Evolutionary conservation across 2,888 invertebrate genomes (phyloP).

Genomic region (Nomada ruficornis): DNA sequence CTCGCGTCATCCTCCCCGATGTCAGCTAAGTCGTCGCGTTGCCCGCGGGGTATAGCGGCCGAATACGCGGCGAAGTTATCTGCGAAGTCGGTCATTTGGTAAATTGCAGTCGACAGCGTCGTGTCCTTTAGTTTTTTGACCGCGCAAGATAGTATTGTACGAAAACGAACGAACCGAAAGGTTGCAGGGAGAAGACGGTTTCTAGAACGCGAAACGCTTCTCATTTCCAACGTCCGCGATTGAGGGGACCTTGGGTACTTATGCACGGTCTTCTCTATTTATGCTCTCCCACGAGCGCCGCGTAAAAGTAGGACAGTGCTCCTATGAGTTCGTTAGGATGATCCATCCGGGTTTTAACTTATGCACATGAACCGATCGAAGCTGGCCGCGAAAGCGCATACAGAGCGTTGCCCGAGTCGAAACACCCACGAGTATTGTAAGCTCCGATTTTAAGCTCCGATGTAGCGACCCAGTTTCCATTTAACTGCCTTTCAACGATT

Average conservation of each 20-base stretch:
- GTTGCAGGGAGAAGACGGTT: not conserved
- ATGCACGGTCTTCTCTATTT: slow-evolving; percentile 14
- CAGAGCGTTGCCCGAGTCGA: not conserved
- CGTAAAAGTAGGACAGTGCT: slow-evolving; percentile 32
- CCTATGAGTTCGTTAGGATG: slow-evolving; percentile 27
- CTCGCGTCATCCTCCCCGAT: slow-evolving; percentile 1
- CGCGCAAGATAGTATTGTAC: no score
- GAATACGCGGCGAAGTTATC: not conserved
- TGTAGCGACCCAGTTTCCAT: slow-evolving; percentile 20
- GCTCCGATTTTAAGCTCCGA: slow-evolving; percentile 20
- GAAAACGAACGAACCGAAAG: not conserved
- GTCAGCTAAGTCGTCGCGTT: not conserved
- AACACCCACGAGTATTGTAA: not conserved
- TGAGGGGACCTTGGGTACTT: slow-evolving; percentile 1
- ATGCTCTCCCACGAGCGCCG: slow-evolving; percentile 25
- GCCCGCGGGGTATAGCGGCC: not conserved
- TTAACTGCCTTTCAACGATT: not conserved
- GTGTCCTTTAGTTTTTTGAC: not conserved
- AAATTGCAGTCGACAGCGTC: not conserved
- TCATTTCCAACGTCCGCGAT: not conserved
- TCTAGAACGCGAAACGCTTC: slow-evolving; percentile 14
- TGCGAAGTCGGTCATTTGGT: not conserved
- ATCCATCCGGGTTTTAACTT: not conserved
- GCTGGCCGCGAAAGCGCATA: slow-evolving; percentile 1
- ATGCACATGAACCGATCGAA: slow-evolving; percentile 18